Base-by-base conservation (phyloP, 2,797 vertebrate genomes). In the Enteromius treurensis region DNA sequence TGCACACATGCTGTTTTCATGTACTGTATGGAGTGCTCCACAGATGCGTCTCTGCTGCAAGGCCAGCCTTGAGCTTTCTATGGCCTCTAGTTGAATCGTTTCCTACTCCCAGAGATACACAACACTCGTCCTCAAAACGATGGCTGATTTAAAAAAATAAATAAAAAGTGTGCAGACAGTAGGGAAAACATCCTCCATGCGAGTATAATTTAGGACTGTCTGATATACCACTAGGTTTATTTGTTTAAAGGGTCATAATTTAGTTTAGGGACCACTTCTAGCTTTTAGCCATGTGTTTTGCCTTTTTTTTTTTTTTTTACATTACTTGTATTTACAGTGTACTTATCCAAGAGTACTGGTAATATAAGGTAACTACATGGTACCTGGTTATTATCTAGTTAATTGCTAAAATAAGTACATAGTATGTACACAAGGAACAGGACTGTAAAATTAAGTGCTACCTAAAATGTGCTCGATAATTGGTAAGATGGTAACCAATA, bases 41-140 rank as follows among this genome's bases (percentile, higher is more conserved):
- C 76, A 64, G 51, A 77, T 74, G 71, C 7, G 19, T 83, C 40
- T 81, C 55, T 47, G 53, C 60, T 23, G 49, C 47, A 67, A 69
- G 80, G 62, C 80, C 80, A 85, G 47, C 86, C 80, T 85, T 82
- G 76, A 80, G 77, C n/a, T 83, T 80, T 80, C 67, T 68, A 21
- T 79, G 29, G 65, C 45, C 51, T 68, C 40, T 55, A 23, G 74
- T 45, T 60, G 23, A 83, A 58, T 83, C 37, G 11, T 29, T 26
- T 13, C 11, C 19, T 47, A 23, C 23, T 65, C 26, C 13, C 53
- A 15, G 15, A 55, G 4, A 70, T 45, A 4, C 75, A 62, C 10
- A 70, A 32, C 51, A 62, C 74, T 77, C 29, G 51, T 62, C 9
- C 29, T 78, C 53, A 71, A 55, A 67, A 75, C 26, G 42, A 29